Evolutionary conservation across 1,140 invertebrate species (phyloP).

Genomic region (Anthonomus grandis): DNA sequence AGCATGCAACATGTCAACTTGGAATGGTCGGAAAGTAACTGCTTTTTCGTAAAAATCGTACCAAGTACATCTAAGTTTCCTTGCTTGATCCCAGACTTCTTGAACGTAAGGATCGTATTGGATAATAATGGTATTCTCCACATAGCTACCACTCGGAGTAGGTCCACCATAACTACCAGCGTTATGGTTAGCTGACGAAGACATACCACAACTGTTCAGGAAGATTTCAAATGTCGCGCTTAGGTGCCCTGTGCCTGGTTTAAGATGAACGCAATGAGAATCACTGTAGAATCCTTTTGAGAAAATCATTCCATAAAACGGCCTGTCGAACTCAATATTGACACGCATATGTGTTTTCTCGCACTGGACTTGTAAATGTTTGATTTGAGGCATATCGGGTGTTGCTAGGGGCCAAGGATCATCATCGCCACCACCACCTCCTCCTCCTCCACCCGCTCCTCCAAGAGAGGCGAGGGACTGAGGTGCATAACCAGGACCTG

Average conservation of each 20-base stretch:
- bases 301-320: constrained; percentile 95
- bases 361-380: constrained; percentile 89
- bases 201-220: constrained; percentile 87
- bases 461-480: constrained; percentile 50
- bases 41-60: constrained; percentile 94
- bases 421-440: constrained; percentile 49
- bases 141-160: constrained; percentile 85
- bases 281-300: constrained; percentile 91
- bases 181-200: constrained; percentile 80
- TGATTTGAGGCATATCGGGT: constrained; percentile 86
- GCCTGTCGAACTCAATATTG: constrained; percentile 90
- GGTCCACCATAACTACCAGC: constrained; percentile 71
- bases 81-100: constrained; percentile 82
- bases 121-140: constrained; percentile 93
- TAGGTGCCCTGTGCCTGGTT: constrained; percentile 82
- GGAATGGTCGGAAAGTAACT: constrained; percentile 89
- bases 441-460: constrained; percentile 36
- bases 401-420: constrained; percentile 81
- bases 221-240: constrained; percentile 91
- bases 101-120: constrained; percentile 94
- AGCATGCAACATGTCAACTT: constrained; percentile 90
- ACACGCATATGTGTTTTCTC: constrained; percentile 95
- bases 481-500: constrained; percentile 54
- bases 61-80: constrained; percentile 88
- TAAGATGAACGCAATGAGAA: constrained; percentile 85